Conservation (phyloP, 2,888 invertebrate species). For the Mesorhabditis sp. region DNA sequence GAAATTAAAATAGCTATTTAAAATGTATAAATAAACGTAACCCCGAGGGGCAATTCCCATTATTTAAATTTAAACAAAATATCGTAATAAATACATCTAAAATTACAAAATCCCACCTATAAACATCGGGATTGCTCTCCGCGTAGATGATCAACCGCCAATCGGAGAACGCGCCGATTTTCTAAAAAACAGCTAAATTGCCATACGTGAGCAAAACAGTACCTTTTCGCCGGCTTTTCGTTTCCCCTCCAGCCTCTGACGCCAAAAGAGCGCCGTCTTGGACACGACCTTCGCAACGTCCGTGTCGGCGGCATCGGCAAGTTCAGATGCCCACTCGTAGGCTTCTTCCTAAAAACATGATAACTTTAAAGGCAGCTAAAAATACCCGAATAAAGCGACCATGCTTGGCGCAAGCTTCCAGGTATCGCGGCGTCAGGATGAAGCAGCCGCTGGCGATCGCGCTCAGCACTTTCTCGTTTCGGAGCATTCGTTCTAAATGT, state of each 20-base stretch:
- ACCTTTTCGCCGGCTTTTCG: constrained; percentile 1
- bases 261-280: neutral
- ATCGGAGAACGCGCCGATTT: neutral
- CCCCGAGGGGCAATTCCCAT: too few species aligned
- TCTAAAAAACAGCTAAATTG: neutral
- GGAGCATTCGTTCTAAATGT: neutral
- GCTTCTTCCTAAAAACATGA: neutral
- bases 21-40: too few species aligned
- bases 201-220: neutral
- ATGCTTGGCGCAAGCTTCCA: neutral
- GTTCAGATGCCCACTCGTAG: neutral
- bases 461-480: neutral
- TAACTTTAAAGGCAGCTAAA: neutral
- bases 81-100: neutral
- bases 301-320: neutral
- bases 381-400: neutral
- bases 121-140: neutral
- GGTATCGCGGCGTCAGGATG: neutral
- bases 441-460: neutral
- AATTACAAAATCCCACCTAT: neutral
- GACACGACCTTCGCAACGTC: neutral
- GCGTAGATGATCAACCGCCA: neutral
- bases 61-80: too few species aligned
- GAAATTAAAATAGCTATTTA: neutral
- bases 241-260: neutral